phyloP scores from a whole-genome alignment of 2,797 vertebrate species.

The Lepus townsendii region DNA sequence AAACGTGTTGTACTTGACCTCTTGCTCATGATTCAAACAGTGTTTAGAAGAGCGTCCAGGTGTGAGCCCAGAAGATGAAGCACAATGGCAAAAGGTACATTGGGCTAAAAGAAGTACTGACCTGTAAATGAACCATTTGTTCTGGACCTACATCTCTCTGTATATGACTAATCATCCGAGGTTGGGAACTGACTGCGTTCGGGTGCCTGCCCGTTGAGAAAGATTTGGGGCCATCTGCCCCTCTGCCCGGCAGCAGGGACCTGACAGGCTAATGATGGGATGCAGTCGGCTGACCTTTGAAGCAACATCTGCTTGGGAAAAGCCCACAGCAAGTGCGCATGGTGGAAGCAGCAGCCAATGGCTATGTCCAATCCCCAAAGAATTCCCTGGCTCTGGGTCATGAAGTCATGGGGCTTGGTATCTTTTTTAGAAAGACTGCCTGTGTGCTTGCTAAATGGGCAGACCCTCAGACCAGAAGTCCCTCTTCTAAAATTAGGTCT shows the following conservation, averaged over 20 bases:
- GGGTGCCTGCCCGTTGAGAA: constrained; percentile 45
- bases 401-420: background rate
- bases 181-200: constrained; percentile 39
- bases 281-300: constrained; percentile 69
- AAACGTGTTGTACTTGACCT: constrained; percentile 3
- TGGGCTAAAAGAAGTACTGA: constrained; percentile 57
- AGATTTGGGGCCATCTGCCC: constrained; percentile 28
- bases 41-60: constrained; percentile 10
- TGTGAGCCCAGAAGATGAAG: constrained; percentile 57
- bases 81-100: constrained; percentile 41
- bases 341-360: constrained; percentile 56
- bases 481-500: background rate
- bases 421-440: constrained; percentile 12
- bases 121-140: constrained; percentile 62
- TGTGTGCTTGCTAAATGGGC: background rate
- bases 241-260: constrained; percentile 21
- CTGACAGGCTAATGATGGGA: constrained; percentile 30
- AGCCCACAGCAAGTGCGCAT: constrained; percentile 47
- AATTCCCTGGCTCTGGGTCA: constrained; percentile 23
- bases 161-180: constrained; percentile 17
- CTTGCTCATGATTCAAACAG: background rate
- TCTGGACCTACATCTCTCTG: background rate
- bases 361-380: constrained; percentile 56
- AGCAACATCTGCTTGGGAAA: constrained; percentile 68
- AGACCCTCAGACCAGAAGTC: background rate